Evolutionary conservation across 2,113 vertebrate genomes (phyloP).

Genomic region (Crotophaga sulcirostris): DNA sequence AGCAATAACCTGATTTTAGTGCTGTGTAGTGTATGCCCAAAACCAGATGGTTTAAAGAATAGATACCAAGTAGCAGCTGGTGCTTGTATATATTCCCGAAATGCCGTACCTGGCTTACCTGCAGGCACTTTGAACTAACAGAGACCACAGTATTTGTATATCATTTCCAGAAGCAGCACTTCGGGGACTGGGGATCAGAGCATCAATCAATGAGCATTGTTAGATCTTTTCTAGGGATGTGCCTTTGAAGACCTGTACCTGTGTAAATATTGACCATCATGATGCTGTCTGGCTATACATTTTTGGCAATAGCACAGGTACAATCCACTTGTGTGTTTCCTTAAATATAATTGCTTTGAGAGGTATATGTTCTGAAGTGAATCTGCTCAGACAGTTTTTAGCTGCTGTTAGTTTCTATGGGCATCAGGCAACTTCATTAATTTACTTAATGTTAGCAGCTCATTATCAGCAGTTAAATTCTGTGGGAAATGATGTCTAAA

Average conservation of each 20-base stretch:
- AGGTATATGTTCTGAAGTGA: background rate
- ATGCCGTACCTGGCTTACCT: background rate
- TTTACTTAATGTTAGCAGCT: background rate
- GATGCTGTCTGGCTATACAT: background rate
- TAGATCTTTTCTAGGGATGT: background rate
- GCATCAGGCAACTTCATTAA: background rate
- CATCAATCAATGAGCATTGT: background rate
- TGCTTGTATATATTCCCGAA: background rate
- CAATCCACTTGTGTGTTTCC: background rate
- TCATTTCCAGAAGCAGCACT: constrained; percentile 37
- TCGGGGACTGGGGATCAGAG: background rate
- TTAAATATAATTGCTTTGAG: background rate
- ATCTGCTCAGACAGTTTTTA: background rate
- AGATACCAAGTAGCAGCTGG: background rate
- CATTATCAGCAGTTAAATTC: background rate
- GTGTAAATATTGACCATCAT: constrained; percentile 19
- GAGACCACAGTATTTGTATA: background rate
- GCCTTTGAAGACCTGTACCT: constrained; percentile 30
- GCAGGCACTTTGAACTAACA: background rate
- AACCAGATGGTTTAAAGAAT: background rate
- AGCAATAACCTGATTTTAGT: constrained; percentile 1
- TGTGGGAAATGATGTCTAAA: background rate
- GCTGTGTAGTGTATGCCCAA: background rate
- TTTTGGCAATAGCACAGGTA: constrained; percentile 3
- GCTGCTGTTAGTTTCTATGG: background rate